Evolutionary conservation across 2,797 vertebrate genomes (phyloP), one percentile per base, ranked within the genome.

Genomic region (Knipowitschia caucasica): DNA sequence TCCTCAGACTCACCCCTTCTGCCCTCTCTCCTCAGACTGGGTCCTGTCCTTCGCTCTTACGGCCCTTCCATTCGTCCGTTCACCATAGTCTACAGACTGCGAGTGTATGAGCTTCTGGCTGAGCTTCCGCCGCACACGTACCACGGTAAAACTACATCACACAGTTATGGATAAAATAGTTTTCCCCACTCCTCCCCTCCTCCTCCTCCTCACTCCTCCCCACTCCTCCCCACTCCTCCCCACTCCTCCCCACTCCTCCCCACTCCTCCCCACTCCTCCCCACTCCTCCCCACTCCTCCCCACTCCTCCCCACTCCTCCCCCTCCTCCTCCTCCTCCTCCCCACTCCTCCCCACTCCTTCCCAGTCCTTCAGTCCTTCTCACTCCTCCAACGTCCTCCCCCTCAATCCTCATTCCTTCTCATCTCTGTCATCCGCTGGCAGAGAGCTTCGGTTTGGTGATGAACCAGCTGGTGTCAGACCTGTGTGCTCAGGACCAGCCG

Each of bases 21-120:
- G 64, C 90, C 93, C 31, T 84, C 88, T 55, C 79, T 90, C 9
- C 18, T 81, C 67, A 91, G 94, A 73, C 23, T 25, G 14, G 23
- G 12, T 14, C 26, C 40, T n/a, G 21, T 43, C 21, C 40, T 43
- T 5, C 40, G 40, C 4, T 86, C 89, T 2, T 92, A 95, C 17
- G 89, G 94, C 64, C 82, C 53, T 75, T 83, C 90, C 31, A 75
- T 98, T 24, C 92, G 92, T 71, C 79, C 66, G 12, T 78, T 81
- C 12, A 88, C 91, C 9, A 49, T 80, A 0, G 49, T 93, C 71
- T 96, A 93, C 82, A 93, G 89, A 74, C 88, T 93, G 45, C 89
- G 93, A 55, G 89, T 96, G 35, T 98, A 95, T 69, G 92, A 96
- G 77, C 81, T 98, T 42, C 85, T 98, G 24, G 71, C 90, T 65